Conservation (phyloP, 2,797 vertebrate species). For the Sciurus vulgaris region DNA sequence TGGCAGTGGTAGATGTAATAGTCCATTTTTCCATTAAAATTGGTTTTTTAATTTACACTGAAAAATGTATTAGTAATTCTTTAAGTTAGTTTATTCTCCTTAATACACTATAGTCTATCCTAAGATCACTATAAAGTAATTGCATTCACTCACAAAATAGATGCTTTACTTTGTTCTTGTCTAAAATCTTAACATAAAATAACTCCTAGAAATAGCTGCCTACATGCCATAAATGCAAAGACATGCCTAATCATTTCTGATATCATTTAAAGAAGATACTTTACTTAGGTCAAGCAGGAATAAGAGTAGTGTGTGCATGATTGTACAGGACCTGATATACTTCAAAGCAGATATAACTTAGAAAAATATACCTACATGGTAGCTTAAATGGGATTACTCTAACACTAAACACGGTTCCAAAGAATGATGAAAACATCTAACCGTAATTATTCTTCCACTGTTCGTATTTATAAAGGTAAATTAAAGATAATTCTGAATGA, state of each 20-base stretch:
- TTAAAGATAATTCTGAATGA: neutral
- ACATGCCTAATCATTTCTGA: neutral
- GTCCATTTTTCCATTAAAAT: neutral
- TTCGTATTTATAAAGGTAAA: slow-evolving; percentile 13
- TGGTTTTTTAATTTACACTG: neutral
- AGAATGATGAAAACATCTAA: neutral
- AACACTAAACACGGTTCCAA: neutral
- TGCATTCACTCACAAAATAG: neutral
- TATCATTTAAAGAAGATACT: neutral
- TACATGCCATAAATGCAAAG: neutral
- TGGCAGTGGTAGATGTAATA: neutral
- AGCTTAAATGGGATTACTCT: neutral
- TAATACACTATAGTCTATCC: neutral
- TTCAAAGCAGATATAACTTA: neutral
- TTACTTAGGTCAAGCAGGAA: neutral
- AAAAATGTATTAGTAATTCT: slow-evolving; percentile 17
- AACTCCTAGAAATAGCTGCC: neutral
- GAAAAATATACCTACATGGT: neutral
- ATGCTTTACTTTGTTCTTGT: neutral
- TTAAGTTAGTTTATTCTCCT: neutral
- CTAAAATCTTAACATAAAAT: slow-evolving; percentile 24
- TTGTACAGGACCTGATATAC: neutral
- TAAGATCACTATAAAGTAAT: neutral
- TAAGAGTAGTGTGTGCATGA: neutral
- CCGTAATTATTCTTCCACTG: neutral